Percentiles rank a stretch among this genome's conserved stretches.
Evolutionary conservation across 2,113 vertebrate genomes (phyloP).

Genomic region (Rhizomys pruinosus): DNA sequence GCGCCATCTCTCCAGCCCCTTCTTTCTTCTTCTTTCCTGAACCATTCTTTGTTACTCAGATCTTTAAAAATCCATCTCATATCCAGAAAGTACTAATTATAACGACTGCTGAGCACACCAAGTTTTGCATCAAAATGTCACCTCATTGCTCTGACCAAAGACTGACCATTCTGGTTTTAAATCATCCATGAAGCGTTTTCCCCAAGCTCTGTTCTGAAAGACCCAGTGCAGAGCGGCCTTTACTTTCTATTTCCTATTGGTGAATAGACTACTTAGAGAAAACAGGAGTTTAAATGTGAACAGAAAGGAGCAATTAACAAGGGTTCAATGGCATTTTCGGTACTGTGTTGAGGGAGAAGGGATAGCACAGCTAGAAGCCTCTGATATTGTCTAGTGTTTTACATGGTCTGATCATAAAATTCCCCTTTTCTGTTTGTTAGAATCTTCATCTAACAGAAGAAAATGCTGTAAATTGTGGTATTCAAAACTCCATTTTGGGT

Average conservation of each 20-base stretch:
- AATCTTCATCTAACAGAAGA: slow-evolving; percentile 86
- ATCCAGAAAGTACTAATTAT: slow-evolving; percentile 74
- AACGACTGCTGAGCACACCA: slow-evolving; percentile 71
- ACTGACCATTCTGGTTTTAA: slow-evolving; percentile 79
- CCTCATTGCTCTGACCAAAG: slow-evolving; percentile 88
- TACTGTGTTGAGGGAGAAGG: slow-evolving; percentile 79
- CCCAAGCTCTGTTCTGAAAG: slow-evolving; percentile 72
- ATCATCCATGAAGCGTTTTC: slow-evolving; percentile 71
- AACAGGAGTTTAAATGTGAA: slow-evolving; percentile 77
- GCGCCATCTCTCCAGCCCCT: no score
- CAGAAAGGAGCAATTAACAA: slow-evolving; percentile 73
- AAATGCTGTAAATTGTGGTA: slow-evolving; percentile 90
- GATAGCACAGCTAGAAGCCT: slow-evolving; percentile 76
- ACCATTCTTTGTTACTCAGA: slow-evolving; percentile 46
- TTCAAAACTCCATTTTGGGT: no score
- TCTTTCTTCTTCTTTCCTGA: neutral
- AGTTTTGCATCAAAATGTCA: slow-evolving; percentile 79
- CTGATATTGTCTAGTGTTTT: slow-evolving; percentile 80
- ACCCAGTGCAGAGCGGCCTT: slow-evolving; percentile 78
- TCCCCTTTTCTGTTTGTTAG: slow-evolving; percentile 85
- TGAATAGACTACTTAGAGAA: slow-evolving; percentile 78
- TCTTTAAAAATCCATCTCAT: slow-evolving; percentile 60
- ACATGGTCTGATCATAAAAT: slow-evolving; percentile 80
- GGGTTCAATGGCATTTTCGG: slow-evolving; percentile 73
- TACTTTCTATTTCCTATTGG: slow-evolving; percentile 67